Evolutionary conservation across 2,888 invertebrate species (phyloP), one percentile per base, ranked within the genome.

Genomic region (Drosophila lacicola): DNA sequence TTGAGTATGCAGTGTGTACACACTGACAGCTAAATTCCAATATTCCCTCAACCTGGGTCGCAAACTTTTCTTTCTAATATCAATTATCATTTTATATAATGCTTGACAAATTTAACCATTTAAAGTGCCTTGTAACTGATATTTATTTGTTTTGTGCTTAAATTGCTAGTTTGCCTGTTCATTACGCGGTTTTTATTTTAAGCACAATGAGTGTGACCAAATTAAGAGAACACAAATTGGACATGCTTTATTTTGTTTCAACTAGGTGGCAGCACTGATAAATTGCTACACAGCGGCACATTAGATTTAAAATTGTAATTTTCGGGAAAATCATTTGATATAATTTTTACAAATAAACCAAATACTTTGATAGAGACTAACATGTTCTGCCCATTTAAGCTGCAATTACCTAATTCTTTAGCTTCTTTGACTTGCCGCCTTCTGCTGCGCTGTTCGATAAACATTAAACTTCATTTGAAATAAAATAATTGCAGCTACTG

Each of bases 401-500:
- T 6, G 21, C 8, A 21, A 13, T 25, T 25, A 8, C 11, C 14
- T 1, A 14, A 14, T 9, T 14, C 3, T 39, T 14, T 36, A 10
- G 19, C 21, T 25, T 8, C 9, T 53, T 65, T 45, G 36, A 53
- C 25, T 19, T 33, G 36, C 14, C 33, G 57, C 50, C 17, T 8
- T 29, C 8, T 29, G 8, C 8, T 8, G 29, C 0, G 29, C 29
- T 29, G 29, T 29, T 10, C 13, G 14, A 78, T 74, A 56, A 71
- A 58, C 10, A n/a, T 33, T 36, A 9, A 10, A 9, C 11, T 44
- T 25, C 67, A 73, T 66, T 64, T 65, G 21, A 73, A 84, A 57
- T 62, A 47, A 56, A 68, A 67, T 73, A 68, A 54, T 19, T 3
- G 46, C 17, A 25, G 82, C 87, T 82, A 77, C 85, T 66, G 85